Conservation (phyloP, 2,888 invertebrate genomes). For the Lymantria monacha region DNA sequence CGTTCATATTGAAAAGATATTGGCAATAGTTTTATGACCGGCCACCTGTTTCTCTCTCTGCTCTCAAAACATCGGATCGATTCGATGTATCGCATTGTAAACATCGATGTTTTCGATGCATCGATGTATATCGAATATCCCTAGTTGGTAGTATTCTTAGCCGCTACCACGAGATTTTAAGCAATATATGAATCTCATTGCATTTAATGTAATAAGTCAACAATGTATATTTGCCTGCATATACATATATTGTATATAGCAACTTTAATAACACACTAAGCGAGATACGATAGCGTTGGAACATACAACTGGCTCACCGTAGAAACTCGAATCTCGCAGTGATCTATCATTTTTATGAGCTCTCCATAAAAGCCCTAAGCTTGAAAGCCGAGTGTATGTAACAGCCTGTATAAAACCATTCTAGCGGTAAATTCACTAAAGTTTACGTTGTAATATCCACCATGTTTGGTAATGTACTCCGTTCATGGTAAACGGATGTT, state of each 20-base stretch:
- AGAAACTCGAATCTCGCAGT: slow-evolving; percentile 48
- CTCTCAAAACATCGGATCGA: too few relatives aligned
- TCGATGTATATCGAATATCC: too few relatives aligned
- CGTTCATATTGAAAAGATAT: too few relatives aligned
- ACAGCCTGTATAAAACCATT: slow-evolving; percentile 74
- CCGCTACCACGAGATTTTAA: too few relatives aligned
- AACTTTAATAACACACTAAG: slow-evolving; percentile 2
- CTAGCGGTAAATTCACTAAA: slow-evolving; percentile 64
- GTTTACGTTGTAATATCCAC: slow-evolving; percentile 55
- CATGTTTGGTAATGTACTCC: slow-evolving; percentile 33
- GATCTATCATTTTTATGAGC: slow-evolving; percentile 78
- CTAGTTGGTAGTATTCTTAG: too few relatives aligned
- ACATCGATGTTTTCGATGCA: too few relatives aligned
- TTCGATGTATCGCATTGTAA: too few relatives aligned
- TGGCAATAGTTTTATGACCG: too few relatives aligned
- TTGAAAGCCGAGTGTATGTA: slow-evolving; percentile 73
- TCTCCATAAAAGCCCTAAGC: slow-evolving; percentile 68
- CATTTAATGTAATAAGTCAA: too few relatives aligned
- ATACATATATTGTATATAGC: not conserved
- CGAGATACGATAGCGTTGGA: slow-evolving; percentile 28
- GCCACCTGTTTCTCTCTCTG: too few relatives aligned
- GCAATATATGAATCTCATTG: too few relatives aligned
- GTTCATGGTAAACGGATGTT: slow-evolving; percentile 6
- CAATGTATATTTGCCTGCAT: too few relatives aligned
- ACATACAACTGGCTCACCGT: slow-evolving; percentile 9